Conservation (phyloP, 2,113 vertebrate species). For the Clarias gariepinus region DNA sequence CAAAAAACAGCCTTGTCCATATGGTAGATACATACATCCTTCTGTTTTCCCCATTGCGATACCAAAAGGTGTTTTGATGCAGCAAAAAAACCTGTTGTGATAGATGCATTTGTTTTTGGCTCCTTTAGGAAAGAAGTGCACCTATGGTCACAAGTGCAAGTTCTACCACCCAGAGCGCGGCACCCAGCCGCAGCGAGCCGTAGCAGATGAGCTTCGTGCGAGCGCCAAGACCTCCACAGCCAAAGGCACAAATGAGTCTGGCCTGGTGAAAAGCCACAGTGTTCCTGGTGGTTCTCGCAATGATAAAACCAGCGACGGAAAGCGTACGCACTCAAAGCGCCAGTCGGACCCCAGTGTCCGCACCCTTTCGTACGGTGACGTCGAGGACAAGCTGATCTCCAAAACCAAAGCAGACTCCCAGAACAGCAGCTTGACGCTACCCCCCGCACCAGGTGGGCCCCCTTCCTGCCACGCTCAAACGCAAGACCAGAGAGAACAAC, state of each 20-base stretch:
- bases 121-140: constrained; percentile 92
- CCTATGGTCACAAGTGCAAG: constrained; percentile 98
- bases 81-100: not conserved
- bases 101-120: not conserved
- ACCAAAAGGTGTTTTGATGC: not conserved
- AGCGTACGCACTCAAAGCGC: constrained; percentile 83
- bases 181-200: constrained; percentile 92
- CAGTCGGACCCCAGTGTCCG: constrained; percentile 91
- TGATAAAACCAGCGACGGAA: constrained; percentile 75
- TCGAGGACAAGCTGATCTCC: constrained; percentile 90
- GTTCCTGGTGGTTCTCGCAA: constrained; percentile 83
- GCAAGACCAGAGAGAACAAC: constrained; percentile 75
- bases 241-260: constrained; percentile 82
- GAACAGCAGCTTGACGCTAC: constrained; percentile 68
- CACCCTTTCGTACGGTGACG: constrained; percentile 87
- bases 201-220: constrained; percentile 95
- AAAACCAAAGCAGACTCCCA: constrained; percentile 84
- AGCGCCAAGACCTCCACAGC: constrained; percentile 86
- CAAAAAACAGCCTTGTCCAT: constrained; percentile 97
- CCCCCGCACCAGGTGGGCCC: constrained; percentile 80
- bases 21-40: constrained; percentile 74
- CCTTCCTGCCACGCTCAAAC: constrained; percentile 76
- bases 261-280: constrained; percentile 94
- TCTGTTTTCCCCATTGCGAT: not conserved
- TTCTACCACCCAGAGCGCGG: constrained; percentile 96